Percentiles rank a stretch among this genome's conserved stretches.
Evolutionary conservation across 1,140 invertebrate species (phyloP).

Genomic region (Intoshia linei): DNA sequence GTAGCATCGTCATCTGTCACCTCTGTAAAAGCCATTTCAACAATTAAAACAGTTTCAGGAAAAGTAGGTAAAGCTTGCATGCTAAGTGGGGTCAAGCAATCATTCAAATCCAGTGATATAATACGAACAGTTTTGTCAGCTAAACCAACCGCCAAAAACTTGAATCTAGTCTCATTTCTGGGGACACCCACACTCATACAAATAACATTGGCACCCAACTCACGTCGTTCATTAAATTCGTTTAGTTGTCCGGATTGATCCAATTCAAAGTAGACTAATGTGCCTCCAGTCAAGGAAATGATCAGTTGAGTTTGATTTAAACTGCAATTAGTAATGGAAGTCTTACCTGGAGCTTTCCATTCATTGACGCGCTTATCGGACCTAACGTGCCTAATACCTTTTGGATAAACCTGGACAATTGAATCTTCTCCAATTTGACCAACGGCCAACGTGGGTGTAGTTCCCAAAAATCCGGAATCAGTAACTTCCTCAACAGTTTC

Average conservation of each 20-base stretch:
- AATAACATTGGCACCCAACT: constrained; percentile 74
- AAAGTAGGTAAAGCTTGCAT: constrained; percentile 84
- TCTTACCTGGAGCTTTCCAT: constrained; percentile 89
- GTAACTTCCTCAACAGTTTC: constrained; percentile 99
- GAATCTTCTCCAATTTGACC: constrained; percentile 42
- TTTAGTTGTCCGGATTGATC: constrained; percentile 89
- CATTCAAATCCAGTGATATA: constrained; percentile 59
- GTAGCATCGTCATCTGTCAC: constrained; percentile 29
- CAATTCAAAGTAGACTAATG: constrained; percentile 98
- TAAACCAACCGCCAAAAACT: constrained; percentile 79
- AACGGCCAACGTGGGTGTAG: constrained; percentile 77
- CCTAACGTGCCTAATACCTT: constrained; percentile 85
- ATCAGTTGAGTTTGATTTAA: constrained; percentile 80
- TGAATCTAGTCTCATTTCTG: constrained; percentile 59
- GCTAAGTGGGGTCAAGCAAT: constrained; percentile 58
- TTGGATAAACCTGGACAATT: constrained; percentile 36
- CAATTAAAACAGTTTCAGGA: constrained; percentile 74
- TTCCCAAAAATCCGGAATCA: constrained; percentile 89
- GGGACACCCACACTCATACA: constrained; percentile 92
- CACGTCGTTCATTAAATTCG: constrained; percentile 78
- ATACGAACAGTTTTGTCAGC: constrained; percentile 83
- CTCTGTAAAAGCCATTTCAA: constrained; percentile 38
- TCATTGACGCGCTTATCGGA: constrained; percentile 87
- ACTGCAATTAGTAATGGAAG: constrained; percentile 78
- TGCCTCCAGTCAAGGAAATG: constrained; percentile 74